Percentiles rank a stretch among this genome's conserved stretches.
Evolutionary conservation across 2,797 vertebrate species (phyloP).

Genomic region (Furcifer pardalis): DNA sequence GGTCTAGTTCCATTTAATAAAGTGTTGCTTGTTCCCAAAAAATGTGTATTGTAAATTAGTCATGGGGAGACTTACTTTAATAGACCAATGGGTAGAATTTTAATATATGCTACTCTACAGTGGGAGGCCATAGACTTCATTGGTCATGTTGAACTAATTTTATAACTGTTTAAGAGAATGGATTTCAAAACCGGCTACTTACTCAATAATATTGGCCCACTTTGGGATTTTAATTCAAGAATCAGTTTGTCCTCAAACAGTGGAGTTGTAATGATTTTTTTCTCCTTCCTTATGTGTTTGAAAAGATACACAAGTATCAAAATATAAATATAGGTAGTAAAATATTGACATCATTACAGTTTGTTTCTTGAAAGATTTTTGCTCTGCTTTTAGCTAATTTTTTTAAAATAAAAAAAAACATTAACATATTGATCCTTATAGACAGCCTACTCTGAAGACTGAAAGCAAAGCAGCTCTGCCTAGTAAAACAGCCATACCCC

Average conservation of each 20-base stretch:
- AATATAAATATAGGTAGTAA: too few species aligned
- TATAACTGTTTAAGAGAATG: not conserved
- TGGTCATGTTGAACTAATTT: not conserved
- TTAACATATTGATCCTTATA: too few species aligned
- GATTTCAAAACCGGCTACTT: not conserved
- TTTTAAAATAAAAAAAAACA: too few species aligned
- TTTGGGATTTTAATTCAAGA: not conserved
- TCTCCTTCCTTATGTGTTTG: too few species aligned
- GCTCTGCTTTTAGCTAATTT: too few species aligned
- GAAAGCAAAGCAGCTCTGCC: too few species aligned
- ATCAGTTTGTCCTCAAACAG: not conserved
- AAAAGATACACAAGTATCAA: too few species aligned
- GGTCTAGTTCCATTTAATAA: slow-evolving; percentile 45
- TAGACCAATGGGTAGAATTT: slow-evolving; percentile 44
- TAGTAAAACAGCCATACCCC: too few species aligned
- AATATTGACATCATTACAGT: too few species aligned
- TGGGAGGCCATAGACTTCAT: too few species aligned
- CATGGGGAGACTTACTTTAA: slow-evolving; percentile 34
- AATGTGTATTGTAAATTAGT: slow-evolving; percentile 34
- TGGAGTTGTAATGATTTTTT: not conserved
- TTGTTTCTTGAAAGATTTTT: too few species aligned
- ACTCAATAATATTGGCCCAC: not conserved
- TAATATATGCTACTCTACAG: slow-evolving; percentile 25
- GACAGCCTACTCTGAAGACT: too few species aligned
- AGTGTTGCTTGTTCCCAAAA: slow-evolving; percentile 45